phyloP scores from a whole-genome alignment of 2,797 vertebrate genomes.

The Schizothorax lantsangensis region DNA sequence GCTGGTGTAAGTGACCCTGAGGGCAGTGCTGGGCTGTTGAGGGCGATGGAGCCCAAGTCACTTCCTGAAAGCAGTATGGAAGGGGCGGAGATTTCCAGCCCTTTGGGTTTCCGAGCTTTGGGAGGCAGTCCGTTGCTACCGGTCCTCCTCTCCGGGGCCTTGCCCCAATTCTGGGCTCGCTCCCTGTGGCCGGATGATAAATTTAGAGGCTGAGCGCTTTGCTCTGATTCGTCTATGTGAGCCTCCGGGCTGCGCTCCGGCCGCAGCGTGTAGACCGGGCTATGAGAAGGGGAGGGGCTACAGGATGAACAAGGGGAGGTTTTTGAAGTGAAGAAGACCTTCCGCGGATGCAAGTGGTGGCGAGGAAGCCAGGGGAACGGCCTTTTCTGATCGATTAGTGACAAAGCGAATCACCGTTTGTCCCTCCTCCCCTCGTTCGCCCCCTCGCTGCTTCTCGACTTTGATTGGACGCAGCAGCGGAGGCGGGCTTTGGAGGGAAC shows the following conservation, averaged over 20 bases:
- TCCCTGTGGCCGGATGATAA: slow-evolving; percentile 87
- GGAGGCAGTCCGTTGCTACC: slow-evolving; percentile 77
- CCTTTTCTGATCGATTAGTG: slow-evolving; percentile 84
- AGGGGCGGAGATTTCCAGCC: slow-evolving; percentile 86
- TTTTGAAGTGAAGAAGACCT: slow-evolving; percentile 70
- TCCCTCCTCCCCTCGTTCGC: slow-evolving; percentile 82
- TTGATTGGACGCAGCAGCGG: slow-evolving; percentile 87
- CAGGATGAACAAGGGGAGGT: slow-evolving; percentile 75
- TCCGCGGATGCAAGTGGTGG: slow-evolving; percentile 77
- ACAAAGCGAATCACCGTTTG: slow-evolving; percentile 92
- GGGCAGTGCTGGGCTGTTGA: slow-evolving; percentile 88
- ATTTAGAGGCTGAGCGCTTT: slow-evolving; percentile 81
- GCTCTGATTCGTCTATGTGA: slow-evolving; percentile 79
- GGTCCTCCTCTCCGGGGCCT: slow-evolving; percentile 64
- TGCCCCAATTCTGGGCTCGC: slow-evolving; percentile 68
- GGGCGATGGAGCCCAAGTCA: slow-evolving; percentile 86
- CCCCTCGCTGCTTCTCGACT: slow-evolving; percentile 72
- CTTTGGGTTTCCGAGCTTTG: slow-evolving; percentile 90
- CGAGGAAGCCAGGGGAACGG: slow-evolving; percentile 84
- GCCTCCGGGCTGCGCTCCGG: slow-evolving; percentile 80
- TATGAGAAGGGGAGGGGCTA: slow-evolving; percentile 79
- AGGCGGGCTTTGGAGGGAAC: slow-evolving; percentile 85
- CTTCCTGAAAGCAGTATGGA: slow-evolving; percentile 87
- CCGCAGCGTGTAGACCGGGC: slow-evolving; percentile 78
- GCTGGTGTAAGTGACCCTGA: slow-evolving; percentile 88